A percentile compares a stretch with the other conserved stretches of the same genome.
Conservation (phyloP, 2,113 vertebrate species). For the Caranx melampygus region DNA sequence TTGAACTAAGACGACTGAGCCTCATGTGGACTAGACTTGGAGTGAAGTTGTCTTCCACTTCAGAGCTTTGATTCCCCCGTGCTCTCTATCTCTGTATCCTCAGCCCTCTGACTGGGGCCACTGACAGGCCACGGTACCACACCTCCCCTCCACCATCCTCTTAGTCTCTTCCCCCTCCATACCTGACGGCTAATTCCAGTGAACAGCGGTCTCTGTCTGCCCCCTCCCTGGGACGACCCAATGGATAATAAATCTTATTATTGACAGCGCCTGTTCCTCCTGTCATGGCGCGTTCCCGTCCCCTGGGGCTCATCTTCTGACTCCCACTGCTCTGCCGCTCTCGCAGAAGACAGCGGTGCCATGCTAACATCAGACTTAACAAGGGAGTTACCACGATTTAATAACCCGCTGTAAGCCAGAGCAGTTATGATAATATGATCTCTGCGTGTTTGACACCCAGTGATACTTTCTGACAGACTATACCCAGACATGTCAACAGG, state of each 20-base stretch:
- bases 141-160: conserved; percentile 51
- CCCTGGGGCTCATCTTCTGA: conserved; percentile 80
- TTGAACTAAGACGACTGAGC: conserved; percentile 62
- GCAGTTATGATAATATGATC: conserved; percentile 61
- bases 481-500: conserved; percentile 45
- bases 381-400: conserved; percentile 71
- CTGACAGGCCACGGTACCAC: conserved; percentile 60
- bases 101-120: conserved; percentile 65
- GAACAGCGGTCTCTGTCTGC: conserved; percentile 77
- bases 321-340: conserved; percentile 74
- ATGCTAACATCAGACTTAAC: conserved; percentile 77
- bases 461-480: conserved; percentile 54
- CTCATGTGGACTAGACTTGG: conserved; percentile 24
- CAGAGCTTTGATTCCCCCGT: conserved; percentile 8
- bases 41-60: conserved; percentile 41
- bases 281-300: conserved; percentile 60
- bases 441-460: conserved; percentile 50
- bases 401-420: conserved; percentile 59
- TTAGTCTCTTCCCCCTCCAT: conserved; percentile 52
- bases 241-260: conserved; percentile 86
- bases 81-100: conserved; percentile 21
- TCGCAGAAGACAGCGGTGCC: conserved; percentile 65
- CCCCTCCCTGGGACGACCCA: conserved; percentile 65
- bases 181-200: conserved; percentile 80
- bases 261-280: conserved; percentile 77